Evolutionary conservation across 2,113 vertebrate species (phyloP).

Genomic region (Xyliphius kryptos): DNA sequence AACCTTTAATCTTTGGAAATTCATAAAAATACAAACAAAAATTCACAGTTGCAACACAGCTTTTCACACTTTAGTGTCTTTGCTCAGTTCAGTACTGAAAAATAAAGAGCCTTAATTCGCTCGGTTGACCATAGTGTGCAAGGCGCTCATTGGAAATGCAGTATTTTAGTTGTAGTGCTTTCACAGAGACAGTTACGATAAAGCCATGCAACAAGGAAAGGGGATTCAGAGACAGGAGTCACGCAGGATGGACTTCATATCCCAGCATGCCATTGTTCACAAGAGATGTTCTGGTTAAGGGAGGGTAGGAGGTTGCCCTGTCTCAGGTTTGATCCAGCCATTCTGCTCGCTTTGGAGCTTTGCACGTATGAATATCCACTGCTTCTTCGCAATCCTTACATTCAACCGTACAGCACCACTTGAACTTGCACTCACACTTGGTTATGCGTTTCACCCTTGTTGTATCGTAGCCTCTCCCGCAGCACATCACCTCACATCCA

Average conservation of each 20-base stretch:
- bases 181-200: constrained; percentile 71
- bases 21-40: constrained; percentile 37
- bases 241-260: constrained; percentile 63
- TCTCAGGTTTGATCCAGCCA: constrained; percentile 86
- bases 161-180: constrained; percentile 72
- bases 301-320: constrained; percentile 47
- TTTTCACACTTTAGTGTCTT: constrained; percentile 43
- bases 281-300: constrained; percentile 55
- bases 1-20: constrained; percentile 20
- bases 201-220: constrained; percentile 79
- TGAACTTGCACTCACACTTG: constrained; percentile 99
- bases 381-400: constrained; percentile 89
- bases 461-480: constrained; percentile 93
- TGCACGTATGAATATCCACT: constrained; percentile 94
- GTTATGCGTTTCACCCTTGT: constrained; percentile 84
- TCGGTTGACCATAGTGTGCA: constrained; percentile 49
- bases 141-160: constrained; percentile 62
- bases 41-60: constrained; percentile 50
- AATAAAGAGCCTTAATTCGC: constrained; percentile 42
- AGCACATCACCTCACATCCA: constrained; percentile 98
- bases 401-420: constrained; percentile 95
- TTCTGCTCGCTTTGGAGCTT: constrained; percentile 86
- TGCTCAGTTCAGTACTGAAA: constrained; percentile 39
- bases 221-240: constrained; percentile 45
- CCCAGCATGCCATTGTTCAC: constrained; percentile 67